phyloP scores from a whole-genome alignment of 2,888 invertebrate species.

The Lordiphosa fenestrarum region DNA sequence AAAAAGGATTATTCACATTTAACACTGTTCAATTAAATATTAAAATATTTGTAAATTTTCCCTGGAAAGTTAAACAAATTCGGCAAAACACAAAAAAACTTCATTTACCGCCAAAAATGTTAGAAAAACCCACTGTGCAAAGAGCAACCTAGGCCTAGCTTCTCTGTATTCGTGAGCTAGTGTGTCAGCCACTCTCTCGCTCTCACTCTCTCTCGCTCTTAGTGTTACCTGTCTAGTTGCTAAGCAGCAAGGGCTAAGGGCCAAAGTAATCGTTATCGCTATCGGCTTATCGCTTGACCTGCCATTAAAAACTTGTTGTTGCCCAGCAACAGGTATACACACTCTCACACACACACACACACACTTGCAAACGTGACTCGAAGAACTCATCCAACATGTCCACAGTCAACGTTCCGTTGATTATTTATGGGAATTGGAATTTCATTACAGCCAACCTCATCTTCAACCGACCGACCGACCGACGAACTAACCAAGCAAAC shows the following conservation, averaged over 20 bases:
- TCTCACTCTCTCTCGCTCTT: slow-evolving; percentile 17
- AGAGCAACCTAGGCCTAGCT: slow-evolving; percentile 14
- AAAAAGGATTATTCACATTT: too few relatives aligned
- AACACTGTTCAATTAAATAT: too few relatives aligned
- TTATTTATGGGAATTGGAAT: slow-evolving; percentile 2
- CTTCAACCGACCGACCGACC: too few relatives aligned
- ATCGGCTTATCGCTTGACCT: slow-evolving; percentile 22
- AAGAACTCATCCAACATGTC: too few relatives aligned
- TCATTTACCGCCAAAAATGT: too few relatives aligned
- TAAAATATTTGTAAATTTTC: too few relatives aligned
- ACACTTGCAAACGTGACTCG: slow-evolving; percentile 29
- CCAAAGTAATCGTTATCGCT: slow-evolving; percentile 30
- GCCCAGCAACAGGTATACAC: slow-evolving; percentile 31
- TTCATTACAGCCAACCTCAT: neutral
- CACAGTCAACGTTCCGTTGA: too few relatives aligned
- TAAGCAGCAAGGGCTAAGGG: slow-evolving; percentile 1
- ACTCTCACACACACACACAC: slow-evolving; percentile 7
- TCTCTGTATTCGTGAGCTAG: slow-evolving; percentile 8
- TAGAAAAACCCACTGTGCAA: neutral
- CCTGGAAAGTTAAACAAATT: too few relatives aligned
- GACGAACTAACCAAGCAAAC: too few relatives aligned
- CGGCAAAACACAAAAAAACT: too few relatives aligned
- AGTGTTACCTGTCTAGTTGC: slow-evolving; percentile 5
- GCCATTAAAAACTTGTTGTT: slow-evolving; percentile 51
- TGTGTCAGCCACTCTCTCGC: slow-evolving; percentile 16